Evolutionary conservation across 2,888 invertebrate species (phyloP).

Genomic region (Luperina nickerlii): DNA sequence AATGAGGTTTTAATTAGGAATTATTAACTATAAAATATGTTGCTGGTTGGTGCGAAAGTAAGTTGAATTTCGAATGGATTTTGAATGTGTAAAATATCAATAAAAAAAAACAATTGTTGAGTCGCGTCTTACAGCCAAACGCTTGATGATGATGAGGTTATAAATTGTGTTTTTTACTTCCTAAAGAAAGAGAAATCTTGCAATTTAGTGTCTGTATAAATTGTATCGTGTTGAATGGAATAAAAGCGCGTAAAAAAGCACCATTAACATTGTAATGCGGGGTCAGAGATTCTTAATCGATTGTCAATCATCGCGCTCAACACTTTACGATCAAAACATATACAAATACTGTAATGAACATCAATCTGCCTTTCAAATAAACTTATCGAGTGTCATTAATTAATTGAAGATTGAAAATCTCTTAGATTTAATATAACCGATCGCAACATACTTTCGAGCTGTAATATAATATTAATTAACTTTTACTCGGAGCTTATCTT

Average conservation of each 20-base stretch:
- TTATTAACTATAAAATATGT: slow-evolving; percentile 1
- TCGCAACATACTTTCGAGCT: slow-evolving; percentile 39
- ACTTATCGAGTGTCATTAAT: slow-evolving; percentile 39
- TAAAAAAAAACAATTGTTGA: neutral
- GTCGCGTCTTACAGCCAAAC: slow-evolving; percentile 12
- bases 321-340: slow-evolving; percentile 51
- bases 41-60: slow-evolving; percentile 12
- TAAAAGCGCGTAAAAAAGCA: slow-evolving; percentile 47
- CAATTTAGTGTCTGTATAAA: slow-evolving; percentile 35
- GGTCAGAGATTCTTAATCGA: slow-evolving; percentile 60
- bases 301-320: slow-evolving; percentile 54
- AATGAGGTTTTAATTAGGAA: slow-evolving; percentile 52
- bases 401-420: slow-evolving; percentile 49
- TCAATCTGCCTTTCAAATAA: slow-evolving; percentile 47
- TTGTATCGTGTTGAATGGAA: slow-evolving; percentile 47
- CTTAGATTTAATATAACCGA: slow-evolving; percentile 19
- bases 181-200: slow-evolving; percentile 56
- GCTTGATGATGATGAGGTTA: slow-evolving; percentile 41
- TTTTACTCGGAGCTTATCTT: slow-evolving; percentile 52
- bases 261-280: slow-evolving; percentile 47
- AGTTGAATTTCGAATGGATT: neutral
- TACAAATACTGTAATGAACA: slow-evolving; percentile 47
- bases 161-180: slow-evolving; percentile 34
- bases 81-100: slow-evolving; percentile 8
- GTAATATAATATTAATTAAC: slow-evolving; percentile 48